Conservation (phyloP, 2,888 invertebrate genomes). For the Panopea generosa region DNA sequence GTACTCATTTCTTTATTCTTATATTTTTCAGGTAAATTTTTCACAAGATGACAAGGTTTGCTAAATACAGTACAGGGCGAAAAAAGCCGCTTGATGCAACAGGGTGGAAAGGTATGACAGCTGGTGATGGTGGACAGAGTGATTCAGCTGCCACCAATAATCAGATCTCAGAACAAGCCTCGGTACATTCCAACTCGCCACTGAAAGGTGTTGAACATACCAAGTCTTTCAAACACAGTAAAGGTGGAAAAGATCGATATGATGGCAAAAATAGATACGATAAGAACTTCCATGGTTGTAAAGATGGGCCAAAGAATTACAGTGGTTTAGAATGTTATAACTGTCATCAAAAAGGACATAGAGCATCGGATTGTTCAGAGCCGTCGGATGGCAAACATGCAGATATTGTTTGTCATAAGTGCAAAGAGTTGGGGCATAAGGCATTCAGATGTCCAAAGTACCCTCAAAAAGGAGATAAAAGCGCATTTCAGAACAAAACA, state of each 20-base stretch:
- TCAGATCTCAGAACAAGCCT: not conserved
- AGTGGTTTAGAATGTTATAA: constrained; percentile 88
- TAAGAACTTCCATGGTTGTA: too few relatives aligned
- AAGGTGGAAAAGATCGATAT: constrained; percentile 11
- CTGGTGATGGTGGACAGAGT: not conserved
- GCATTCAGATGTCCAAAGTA: constrained; percentile 33
- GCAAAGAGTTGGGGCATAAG: constrained; percentile 39
- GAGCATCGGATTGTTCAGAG: constrained; percentile 92
- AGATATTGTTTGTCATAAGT: constrained; percentile 22
- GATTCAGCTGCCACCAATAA: constrained; percentile 17
- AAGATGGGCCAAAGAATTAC: too few relatives aligned
- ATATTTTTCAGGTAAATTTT: too few relatives aligned
- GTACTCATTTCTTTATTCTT: too few relatives aligned
- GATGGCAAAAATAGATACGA: constrained; percentile 13
- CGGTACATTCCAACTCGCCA: constrained; percentile 20
- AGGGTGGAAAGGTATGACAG: constrained; percentile 68
- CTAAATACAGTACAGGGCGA: constrained; percentile 65
- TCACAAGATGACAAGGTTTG: constrained; percentile 75
- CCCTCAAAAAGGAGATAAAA: constrained; percentile 9
- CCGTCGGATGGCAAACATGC: constrained; percentile 27
- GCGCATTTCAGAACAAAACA: constrained; percentile 61
- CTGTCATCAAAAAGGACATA: constrained; percentile 92
- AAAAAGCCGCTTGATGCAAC: constrained; percentile 70
- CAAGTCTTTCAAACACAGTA: constrained; percentile 5
- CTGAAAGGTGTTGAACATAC: constrained; percentile 11